Conservation (phyloP, 2,113 vertebrate genomes). For the Urocitellus parryii region DNA sequence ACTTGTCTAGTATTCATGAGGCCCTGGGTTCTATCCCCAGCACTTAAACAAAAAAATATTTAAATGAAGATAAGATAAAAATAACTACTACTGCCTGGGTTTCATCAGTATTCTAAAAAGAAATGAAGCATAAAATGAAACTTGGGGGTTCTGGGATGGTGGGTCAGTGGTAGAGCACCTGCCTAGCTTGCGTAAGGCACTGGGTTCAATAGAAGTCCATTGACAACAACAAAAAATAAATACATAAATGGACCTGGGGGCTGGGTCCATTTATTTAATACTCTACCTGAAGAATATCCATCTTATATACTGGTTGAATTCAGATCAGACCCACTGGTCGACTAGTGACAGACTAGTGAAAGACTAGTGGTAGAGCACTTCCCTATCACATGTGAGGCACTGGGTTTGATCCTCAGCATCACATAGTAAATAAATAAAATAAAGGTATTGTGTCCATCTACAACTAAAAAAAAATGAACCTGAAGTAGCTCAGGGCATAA, state of each 20-base stretch:
- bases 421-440: too few species aligned
- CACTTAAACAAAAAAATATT: neutral
- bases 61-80: conserved; percentile 3
- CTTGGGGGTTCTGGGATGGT: neutral
- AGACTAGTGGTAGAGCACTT: too few species aligned
- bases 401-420: too few species aligned
- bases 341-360: neutral
- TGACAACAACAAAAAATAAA: too few species aligned
- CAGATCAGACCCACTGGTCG: neutral
- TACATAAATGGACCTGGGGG: too few species aligned
- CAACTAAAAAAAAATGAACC: too few species aligned
- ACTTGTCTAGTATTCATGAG: neutral
- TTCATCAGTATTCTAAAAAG: conserved; percentile 25
- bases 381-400: too few species aligned
- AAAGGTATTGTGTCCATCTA: too few species aligned
- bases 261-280: neutral
- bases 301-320: conserved; percentile 46
- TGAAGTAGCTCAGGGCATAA: too few species aligned
- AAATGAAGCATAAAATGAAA: conserved; percentile 2
- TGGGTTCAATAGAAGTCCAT: too few species aligned
- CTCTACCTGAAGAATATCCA: conserved; percentile 1
- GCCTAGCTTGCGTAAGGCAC: too few species aligned
- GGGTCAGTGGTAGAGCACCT: too few species aligned
- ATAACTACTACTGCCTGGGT: neutral
- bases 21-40: neutral